phyloP scores from a whole-genome alignment of 2,113 vertebrate genomes.

The Callopanchax toddi region DNA sequence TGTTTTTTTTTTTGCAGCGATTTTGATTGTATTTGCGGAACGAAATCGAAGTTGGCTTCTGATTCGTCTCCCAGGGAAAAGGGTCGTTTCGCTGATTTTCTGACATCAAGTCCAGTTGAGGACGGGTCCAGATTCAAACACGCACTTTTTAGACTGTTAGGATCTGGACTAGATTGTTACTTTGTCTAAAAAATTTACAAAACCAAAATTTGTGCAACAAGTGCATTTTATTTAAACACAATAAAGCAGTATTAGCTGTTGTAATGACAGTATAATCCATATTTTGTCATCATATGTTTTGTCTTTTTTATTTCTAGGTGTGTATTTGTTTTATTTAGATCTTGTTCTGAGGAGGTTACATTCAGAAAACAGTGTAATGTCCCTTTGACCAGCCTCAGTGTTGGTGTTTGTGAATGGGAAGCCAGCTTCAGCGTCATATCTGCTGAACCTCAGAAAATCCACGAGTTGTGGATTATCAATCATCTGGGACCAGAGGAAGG shows the following conservation, averaged over 20 bases:
- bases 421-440: background rate
- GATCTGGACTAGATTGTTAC: too few species aligned
- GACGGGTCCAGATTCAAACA: background rate
- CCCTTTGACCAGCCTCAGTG: background rate
- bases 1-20: slow-evolving; percentile 15
- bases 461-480: background rate
- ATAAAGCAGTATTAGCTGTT: too few species aligned
- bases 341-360: background rate
- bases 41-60: background rate
- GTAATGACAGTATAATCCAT: too few species aligned
- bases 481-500: too few species aligned
- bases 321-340: background rate
- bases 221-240: too few species aligned
- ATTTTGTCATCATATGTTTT: too few species aligned
- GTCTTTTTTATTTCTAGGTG: too few species aligned
- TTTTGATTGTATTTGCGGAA: background rate
- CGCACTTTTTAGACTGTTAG: too few species aligned
- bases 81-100: background rate
- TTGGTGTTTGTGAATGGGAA: background rate
- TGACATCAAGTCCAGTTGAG: background rate
- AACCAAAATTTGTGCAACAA: too few species aligned
- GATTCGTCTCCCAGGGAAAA: background rate
- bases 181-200: too few species aligned
- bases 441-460: background rate
- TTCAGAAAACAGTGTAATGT: background rate